Conservation (phyloP, 2,888 invertebrate genomes). For the Eupithecia dodoneata region DNA sequence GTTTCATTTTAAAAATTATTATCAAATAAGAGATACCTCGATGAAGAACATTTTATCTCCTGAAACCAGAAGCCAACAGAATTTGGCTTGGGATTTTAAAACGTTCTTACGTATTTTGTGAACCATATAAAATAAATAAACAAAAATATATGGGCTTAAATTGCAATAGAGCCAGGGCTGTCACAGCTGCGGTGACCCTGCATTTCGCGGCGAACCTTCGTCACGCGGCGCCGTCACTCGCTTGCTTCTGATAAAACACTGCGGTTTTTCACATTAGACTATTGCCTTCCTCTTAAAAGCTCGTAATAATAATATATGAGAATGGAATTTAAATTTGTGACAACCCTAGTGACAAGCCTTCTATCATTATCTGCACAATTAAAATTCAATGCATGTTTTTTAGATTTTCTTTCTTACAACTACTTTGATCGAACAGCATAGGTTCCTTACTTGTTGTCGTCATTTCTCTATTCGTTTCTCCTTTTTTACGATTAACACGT, state of each 20-base stretch:
- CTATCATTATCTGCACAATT: neutral
- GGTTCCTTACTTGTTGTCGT: neutral
- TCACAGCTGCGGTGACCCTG: conserved; percentile 53
- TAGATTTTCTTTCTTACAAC: too few relatives aligned
- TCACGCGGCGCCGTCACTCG: conserved; percentile 51
- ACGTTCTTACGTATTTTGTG: too few relatives aligned
- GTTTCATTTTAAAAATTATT: too few relatives aligned
- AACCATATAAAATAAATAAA: too few relatives aligned
- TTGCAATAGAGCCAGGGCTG: conserved; percentile 23
- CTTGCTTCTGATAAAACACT: conserved; percentile 41
- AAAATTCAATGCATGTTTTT: neutral
- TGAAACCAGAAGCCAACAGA: too few relatives aligned
- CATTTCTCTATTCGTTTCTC: neutral
- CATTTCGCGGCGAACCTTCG: conserved; percentile 61
- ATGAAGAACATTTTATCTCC: too few relatives aligned
- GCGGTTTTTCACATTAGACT: conserved; percentile 33
- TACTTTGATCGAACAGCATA: too few relatives aligned
- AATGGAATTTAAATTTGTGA: neutral
- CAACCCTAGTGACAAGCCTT: neutral
- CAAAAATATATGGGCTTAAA: neutral
- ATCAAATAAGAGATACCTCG: too few relatives aligned
- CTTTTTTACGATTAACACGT: neutral
- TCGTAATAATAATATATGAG: neutral
- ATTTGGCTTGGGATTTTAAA: too few relatives aligned
- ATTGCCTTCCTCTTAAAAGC: neutral